Evolutionary conservation across 2,888 invertebrate species (phyloP).

Genomic region (Campoplex nolae): DNA sequence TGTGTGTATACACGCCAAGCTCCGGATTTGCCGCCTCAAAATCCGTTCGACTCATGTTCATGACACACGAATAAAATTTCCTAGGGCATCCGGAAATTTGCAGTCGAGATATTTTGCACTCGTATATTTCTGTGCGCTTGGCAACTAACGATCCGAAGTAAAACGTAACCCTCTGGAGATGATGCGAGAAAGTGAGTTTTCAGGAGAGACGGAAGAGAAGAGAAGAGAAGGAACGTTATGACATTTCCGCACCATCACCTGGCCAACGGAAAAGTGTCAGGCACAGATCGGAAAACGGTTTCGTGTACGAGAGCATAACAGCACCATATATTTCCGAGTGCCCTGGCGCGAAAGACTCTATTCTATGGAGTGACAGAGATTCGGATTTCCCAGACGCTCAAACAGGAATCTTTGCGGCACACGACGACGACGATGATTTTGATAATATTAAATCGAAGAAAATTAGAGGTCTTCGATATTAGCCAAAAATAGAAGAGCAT

Average conservation of each 20-base stretch:
- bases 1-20: neutral
- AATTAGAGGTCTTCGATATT: neutral
- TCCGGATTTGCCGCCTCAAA: slow-evolving; percentile 6
- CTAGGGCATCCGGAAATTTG: slow-evolving; percentile 46
- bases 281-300: slow-evolving; percentile 37
- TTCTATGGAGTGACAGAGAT: neutral
- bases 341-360: slow-evolving; percentile 10
- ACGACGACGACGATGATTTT: neutral
- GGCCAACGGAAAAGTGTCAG: slow-evolving; percentile 55
- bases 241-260: slow-evolving; percentile 59
- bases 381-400: slow-evolving; percentile 20
- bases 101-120: slow-evolving; percentile 46
- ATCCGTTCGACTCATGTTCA: slow-evolving; percentile 52
- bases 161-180: slow-evolving; percentile 19
- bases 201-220: neutral
- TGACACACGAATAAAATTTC: slow-evolving; percentile 53
- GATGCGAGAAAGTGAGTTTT: neutral
- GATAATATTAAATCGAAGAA: neutral
- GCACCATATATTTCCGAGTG: slow-evolving; percentile 36
- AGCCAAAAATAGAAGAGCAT: neutral
- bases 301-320: neutral
- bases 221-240: slow-evolving; percentile 23
- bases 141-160: slow-evolving; percentile 53
- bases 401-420: neutral
- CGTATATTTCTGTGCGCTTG: slow-evolving; percentile 9